Evolutionary conservation across 2,113 vertebrate species (phyloP), one percentile per base, ranked within the genome.

Genomic region (Misgurnus mizolepis): DNA sequence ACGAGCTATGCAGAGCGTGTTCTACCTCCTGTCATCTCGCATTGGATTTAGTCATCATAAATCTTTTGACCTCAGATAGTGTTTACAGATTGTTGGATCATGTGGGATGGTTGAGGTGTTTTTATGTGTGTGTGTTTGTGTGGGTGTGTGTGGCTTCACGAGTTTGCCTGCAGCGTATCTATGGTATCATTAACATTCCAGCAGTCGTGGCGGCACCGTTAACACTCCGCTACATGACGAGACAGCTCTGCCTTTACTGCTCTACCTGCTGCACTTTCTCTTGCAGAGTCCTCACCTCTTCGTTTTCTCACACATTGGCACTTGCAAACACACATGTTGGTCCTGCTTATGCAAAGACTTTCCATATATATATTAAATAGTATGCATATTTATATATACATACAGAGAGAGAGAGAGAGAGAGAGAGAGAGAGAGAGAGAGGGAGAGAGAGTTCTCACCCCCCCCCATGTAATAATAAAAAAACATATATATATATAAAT

Each of bases 141-240:
- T 72, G 65, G 72, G 81, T 81, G 67, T 81, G 80, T 83, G 81
- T 84, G 78, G 50, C 47, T 80, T 82, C 18, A 76, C 45, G 74
- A 82, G 71, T 80, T 84, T 80, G 87, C 90, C 89, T 84, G 2
- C 84, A 85, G 89, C 86, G 56, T 68, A 80, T n/a, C 80, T 80
- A 84, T 58, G 18, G 80, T 53, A 56, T 88, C 86, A 88, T 91
- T 92, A 93, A 91, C 91, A 92, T 92, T 92, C 91, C 90, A 90
- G 86, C 75, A 84, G 81, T 78, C 88, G 84, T 82, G 70, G 84
- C 86, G 88, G 88, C 87, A 80, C 86, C 84, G 82, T 87, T 85
- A 80, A 86, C 84, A 15, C 49, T 79, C 45, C 70, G 80, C 82
- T 89, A 87, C 90, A 80, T 89, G 90, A 91, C 85, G 85, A 87